phyloP scores from a whole-genome alignment of 2,797 vertebrate genomes.

The Miichthys miiuy region DNA sequence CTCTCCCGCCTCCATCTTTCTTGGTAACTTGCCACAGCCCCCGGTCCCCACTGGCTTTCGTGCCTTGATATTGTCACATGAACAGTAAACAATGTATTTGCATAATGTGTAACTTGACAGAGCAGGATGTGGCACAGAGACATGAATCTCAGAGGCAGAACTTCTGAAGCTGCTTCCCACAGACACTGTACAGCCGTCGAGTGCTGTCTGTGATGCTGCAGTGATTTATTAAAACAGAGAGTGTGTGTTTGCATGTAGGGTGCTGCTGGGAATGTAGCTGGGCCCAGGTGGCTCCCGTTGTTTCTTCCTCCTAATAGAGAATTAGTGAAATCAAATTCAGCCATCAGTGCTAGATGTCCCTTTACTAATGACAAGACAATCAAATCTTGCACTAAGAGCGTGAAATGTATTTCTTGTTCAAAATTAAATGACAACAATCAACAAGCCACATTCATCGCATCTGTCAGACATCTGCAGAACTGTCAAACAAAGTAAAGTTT shows the following conservation, averaged over 20 bases:
- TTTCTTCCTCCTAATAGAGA: slow-evolving; percentile 68
- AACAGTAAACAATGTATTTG: slow-evolving; percentile 81
- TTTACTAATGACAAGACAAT: slow-evolving; percentile 75
- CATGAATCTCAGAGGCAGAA: slow-evolving; percentile 73
- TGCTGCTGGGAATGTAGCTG: slow-evolving; percentile 46
- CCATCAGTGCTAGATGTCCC: slow-evolving; percentile 62
- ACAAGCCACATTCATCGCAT: slow-evolving; percentile 63
- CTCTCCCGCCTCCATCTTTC: slow-evolving; percentile 42
- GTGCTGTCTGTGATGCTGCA: slow-evolving; percentile 60
- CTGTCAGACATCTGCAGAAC: slow-evolving; percentile 66
- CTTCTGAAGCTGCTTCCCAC: slow-evolving; percentile 64
- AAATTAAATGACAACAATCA: slow-evolving; percentile 67
- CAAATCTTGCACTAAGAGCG: slow-evolving; percentile 66
- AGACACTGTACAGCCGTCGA: slow-evolving; percentile 44
- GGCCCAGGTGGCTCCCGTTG: slow-evolving; percentile 67
- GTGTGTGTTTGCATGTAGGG: slow-evolving; percentile 59
- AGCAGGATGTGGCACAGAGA: slow-evolving; percentile 68
- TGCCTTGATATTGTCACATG: slow-evolving; percentile 77
- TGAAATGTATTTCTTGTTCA: slow-evolving; percentile 70
- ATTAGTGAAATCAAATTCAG: slow-evolving; percentile 77
- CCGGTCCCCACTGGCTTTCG: slow-evolving; percentile 70
- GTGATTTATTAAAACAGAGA: slow-evolving; percentile 74
- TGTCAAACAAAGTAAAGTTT: slow-evolving; percentile 40
- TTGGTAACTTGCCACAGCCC: slow-evolving; percentile 72
- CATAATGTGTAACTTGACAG: slow-evolving; percentile 79